Base-by-base conservation (phyloP, 2,888 invertebrate genomes). In the Saturnia japonica region DNA sequence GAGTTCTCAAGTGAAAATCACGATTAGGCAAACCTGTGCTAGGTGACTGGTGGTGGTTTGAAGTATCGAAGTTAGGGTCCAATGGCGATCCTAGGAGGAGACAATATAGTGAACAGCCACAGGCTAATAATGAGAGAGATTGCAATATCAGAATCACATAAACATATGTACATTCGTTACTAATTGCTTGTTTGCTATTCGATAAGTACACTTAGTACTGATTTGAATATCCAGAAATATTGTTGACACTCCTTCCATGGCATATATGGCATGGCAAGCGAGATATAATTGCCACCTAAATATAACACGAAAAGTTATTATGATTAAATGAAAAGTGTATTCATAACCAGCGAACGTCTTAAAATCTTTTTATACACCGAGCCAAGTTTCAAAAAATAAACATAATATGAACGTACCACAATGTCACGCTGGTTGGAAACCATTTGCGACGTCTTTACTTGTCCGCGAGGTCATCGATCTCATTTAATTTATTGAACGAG, bases 301-400 rank as follows among this genome's bases (percentile, higher is more conserved):
- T 25, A 57, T 14, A 25, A 2, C 25, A 12, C 14, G 14, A 25
- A 60, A 60, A 25, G 19, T 14, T 28, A 60, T 60, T 11, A 60
- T 28, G 25, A 60, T 25, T 3, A 60, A 28, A 60, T 28, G 57
- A 28, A 9, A 28, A 60, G 28, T 28, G 14, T 14, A 25, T 14
- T 60, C 25, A 28, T 60, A 60, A 60, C 19, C 57, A 28, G 28
- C 1, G 57, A 28, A 28, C 28, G 25, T 54, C 2, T 22, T 54
- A 25, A 60, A 28, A 60, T 60, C 14, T 57, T 57, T n/a, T 57
- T 25, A 4, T 28, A 28, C 6, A 60, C 2, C 25, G 57, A 60
- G 57, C 57, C 57, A 60, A 60, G 57, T 60, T 60, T 28, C 28
- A 16, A 60, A 60, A 60, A 28, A 60, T 60, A 60, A 60, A 60